These are phyloP conservation scores for Trichonephila clavipes DNA, from an alignment of 1,140 invertebrate genomes.

Conservation along the genomic window DNA sequence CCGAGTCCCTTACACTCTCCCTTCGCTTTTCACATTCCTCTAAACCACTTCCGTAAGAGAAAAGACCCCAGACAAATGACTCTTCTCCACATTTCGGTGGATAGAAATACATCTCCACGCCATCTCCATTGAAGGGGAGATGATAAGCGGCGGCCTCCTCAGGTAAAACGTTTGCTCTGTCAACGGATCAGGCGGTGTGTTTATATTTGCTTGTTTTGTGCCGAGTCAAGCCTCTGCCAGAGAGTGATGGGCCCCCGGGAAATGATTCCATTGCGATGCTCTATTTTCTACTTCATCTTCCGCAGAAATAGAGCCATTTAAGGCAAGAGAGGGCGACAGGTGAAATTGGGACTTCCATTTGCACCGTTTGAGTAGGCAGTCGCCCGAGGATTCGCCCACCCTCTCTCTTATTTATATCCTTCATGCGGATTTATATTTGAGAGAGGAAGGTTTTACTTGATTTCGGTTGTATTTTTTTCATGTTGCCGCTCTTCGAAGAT, in stretches of 20 bases:
- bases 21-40: not conserved
- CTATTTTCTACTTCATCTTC: slow-evolving; percentile 64
- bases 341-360: slow-evolving; percentile 41
- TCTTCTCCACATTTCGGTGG: slow-evolving; percentile 12
- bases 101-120: slow-evolving; percentile 56
- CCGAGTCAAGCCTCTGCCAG: not conserved
- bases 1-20: not conserved
- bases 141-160: slow-evolving; percentile 36
- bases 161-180: slow-evolving; percentile 68
- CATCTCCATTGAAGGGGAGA: slow-evolving; percentile 53
- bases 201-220: slow-evolving; percentile 63
- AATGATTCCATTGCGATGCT: slow-evolving; percentile 35
- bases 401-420: too few relatives aligned
- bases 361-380: not conserved
- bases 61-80: slow-evolving; percentile 60
- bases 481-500: too few relatives aligned
- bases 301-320: slow-evolving; percentile 58
- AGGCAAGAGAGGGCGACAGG: slow-evolving; percentile 43
- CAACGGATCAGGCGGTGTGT: slow-evolving; percentile 60
- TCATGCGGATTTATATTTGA: too few relatives aligned
- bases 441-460: too few relatives aligned
- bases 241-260: slow-evolving; percentile 41
- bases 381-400: too few relatives aligned
- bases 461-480: too few relatives aligned
- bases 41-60: slow-evolving; percentile 26